These are phyloP conservation scores for Agrochola lychnidis DNA, from an alignment of 2,888 invertebrate species.

Conservation along the genomic window DNA sequence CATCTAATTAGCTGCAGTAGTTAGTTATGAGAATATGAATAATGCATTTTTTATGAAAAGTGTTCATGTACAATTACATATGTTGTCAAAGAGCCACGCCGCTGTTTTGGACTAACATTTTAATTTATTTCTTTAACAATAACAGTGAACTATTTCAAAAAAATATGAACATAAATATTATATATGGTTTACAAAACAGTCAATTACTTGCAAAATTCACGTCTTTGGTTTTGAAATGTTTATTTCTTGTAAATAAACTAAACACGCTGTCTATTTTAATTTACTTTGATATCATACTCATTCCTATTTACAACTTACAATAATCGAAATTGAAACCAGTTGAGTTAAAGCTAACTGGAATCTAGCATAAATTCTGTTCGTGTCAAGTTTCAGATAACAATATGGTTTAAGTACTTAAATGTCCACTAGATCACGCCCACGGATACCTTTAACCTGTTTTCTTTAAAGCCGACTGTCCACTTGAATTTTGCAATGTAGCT, in stretches of 20 bases:
- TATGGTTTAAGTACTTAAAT: slow-evolving; percentile 34
- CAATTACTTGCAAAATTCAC: neutral
- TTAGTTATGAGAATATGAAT: neutral
- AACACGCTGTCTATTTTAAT: slow-evolving; percentile 29
- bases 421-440: slow-evolving; percentile 48
- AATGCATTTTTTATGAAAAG: neutral
- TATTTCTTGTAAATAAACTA: neutral
- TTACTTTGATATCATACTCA: slow-evolving; percentile 16
- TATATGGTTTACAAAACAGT: neutral
- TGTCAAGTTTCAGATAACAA: slow-evolving; percentile 53
- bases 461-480: neutral
- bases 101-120: neutral
- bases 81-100: neutral
- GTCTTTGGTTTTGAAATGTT: neutral
- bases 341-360: slow-evolving; percentile 8
- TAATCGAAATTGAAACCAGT: slow-evolving; percentile 19
- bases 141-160: neutral
- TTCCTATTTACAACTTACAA: slow-evolving; percentile 1
- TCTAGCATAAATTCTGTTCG: slow-evolving; percentile 40
- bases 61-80: too few species aligned
- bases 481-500: neutral
- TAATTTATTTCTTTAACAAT: neutral
- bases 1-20: neutral
- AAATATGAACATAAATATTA: too few species aligned
- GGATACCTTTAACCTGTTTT: slow-evolving; percentile 21